Evolutionary conservation across 2,797 vertebrate species (phyloP), one percentile per base, ranked within the genome.

Genomic region (Hafferia zeledoni): DNA sequence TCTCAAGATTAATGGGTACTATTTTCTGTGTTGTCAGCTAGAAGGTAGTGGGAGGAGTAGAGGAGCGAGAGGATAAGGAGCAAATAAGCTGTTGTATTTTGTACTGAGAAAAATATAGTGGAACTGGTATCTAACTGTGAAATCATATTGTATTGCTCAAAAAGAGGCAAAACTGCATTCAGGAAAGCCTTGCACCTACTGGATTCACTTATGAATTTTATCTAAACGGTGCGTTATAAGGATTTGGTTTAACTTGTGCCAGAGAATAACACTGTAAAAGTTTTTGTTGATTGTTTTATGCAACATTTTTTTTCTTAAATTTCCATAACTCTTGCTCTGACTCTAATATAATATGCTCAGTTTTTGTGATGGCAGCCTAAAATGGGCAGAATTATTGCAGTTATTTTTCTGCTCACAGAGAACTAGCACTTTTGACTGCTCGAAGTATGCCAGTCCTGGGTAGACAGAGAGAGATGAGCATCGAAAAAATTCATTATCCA

Each of bases 341-440:
- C 7, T 44, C 95, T 72, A 35, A n/a, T 87, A 60, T 85, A 69
- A 11, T 17, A 18, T 65, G 14, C 17, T 74, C 5, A 20, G 15
- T 64, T 61, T 63, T 94, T 96, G 61, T 78, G 70, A 76, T 77
- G 50, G 41, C 57, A 89, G 74, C 43, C 55, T 93, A 37, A 78
- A 93, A n/a, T 56, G 31, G 24, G 8, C 43, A 47, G 80, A 84
- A 77, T 91, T 72, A 79, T n/a, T 37, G 27, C 35, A 53, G 5
- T 63, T 95, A 5, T 85, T 96, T 95, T 97, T 96, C 25, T 94
- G 13, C 82, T 97, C 70, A 46, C 96, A 99, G 99, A 96, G 99
- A 99, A 88, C 98, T 99, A 67, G 98, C 99, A 5, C 98, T 99
- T 96, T 82, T 99, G 96, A 99, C 97, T 17, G 98, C 99, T 71